These are phyloP conservation scores for Epizoanthus stellaris DNA, from an alignment of 92 coral and sea anemone species.

Conservation along the genomic window DNA sequence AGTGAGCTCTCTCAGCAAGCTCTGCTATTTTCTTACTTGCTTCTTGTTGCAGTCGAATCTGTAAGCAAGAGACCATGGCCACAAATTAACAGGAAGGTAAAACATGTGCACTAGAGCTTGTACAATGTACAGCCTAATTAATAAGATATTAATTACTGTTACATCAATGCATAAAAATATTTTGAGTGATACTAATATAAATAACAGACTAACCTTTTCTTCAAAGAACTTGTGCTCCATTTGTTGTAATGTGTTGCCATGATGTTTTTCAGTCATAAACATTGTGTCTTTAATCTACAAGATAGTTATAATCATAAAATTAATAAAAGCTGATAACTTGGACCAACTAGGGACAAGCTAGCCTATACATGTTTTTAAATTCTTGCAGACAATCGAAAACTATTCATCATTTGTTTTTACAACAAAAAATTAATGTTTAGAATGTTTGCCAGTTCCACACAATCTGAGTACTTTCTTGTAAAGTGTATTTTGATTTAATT, in stretches of 20 bases:
- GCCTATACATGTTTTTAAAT: too few relatives aligned
- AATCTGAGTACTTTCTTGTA: too few relatives aligned
- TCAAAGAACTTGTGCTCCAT: constrained; percentile 99
- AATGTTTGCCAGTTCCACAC: neutral
- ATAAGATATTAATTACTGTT: neutral
- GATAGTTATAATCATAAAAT: neutral
- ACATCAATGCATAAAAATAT: too few relatives aligned
- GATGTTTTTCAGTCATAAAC: constrained; percentile 87
- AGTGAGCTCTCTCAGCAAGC: constrained; percentile 97
- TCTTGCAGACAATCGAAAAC: neutral
- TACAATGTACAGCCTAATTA: neutral
- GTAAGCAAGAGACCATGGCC: neutral
- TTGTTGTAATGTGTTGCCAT: constrained; percentile 85
- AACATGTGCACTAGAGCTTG: too few relatives aligned
- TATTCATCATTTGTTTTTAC: neutral
- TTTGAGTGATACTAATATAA: too few relatives aligned
- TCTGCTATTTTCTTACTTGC: constrained; percentile 98
- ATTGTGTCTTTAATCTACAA: constrained; percentile 93
- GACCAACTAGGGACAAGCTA: too few relatives aligned
- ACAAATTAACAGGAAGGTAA: too few relatives aligned
- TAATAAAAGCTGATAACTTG: too few relatives aligned
- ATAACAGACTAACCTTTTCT: constrained; percentile 74
- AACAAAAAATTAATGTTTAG: neutral
- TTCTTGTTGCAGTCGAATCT: constrained; percentile 98
- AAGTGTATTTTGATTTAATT: too few relatives aligned